Evolutionary conservation across 2,113 vertebrate genomes (phyloP).

Genomic region (Macaca fascicularis): T2T-MFA8v1.1 NC_088379.1:188673001-188673500

Average conservation of each 20-base stretch:
- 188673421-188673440: neutral
- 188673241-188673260: neutral
- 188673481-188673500: constrained; percentile 33
- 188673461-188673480: neutral
- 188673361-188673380: neutral
- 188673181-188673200: neutral
- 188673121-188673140: neutral
- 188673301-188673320: neutral
- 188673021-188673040: neutral
- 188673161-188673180: neutral
- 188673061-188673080: neutral
- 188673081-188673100: neutral
- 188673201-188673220: neutral
- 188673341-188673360: neutral
- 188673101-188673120: neutral
- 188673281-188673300: neutral
- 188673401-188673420: constrained; percentile 26
- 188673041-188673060: neutral
- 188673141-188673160: neutral
- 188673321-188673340: constrained; percentile 1
- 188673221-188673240: neutral
- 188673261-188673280: neutral
- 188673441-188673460: neutral
- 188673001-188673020: neutral
- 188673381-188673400: neutral